Conservation (phyloP, 2,888 invertebrate genomes). For the Zootermopsis nevadensis region DNA sequence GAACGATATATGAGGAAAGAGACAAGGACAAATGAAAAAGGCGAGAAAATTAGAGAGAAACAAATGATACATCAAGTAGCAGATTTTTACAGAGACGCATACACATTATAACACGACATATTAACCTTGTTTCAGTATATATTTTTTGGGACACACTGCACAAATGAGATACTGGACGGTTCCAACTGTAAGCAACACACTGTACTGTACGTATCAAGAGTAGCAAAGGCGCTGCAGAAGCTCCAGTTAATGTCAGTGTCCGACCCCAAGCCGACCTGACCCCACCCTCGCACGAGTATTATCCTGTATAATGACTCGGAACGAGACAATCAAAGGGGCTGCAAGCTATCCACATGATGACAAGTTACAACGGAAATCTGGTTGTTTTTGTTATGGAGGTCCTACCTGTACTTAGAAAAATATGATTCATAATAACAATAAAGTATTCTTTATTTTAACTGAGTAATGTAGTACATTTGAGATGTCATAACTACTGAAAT, state of each 20-base stretch:
- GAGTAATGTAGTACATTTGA: conserved; percentile 1
- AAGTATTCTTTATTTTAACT: neutral
- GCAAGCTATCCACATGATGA: conserved; percentile 39
- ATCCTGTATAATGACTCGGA: conserved; percentile 51
- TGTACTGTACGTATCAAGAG: neutral
- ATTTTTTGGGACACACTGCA: no score
- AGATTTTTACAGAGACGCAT: no score
- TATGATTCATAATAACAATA: neutral
- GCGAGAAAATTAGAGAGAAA: no score
- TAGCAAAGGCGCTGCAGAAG: neutral
- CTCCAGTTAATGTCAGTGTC: conserved; percentile 29
- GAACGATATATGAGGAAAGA: no score
- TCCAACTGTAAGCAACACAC: neutral
- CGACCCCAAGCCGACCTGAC: conserved; percentile 41
- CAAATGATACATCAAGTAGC: no score
- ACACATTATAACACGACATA: no score
- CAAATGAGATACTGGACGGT: no score
- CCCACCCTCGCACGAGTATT: conserved; percentile 32
- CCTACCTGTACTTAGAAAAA: neutral
- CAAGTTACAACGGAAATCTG: conserved; percentile 38
- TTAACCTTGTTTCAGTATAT: no score
- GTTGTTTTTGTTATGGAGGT: neutral
- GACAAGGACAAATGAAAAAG: no score
- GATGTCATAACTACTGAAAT: neutral
- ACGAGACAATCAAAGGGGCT: conserved; percentile 47